These are phyloP conservation scores for Siphonodentalium dalli DNA, from an alignment of 2,888 invertebrate genomes.

Conservation along the genomic window DNA sequence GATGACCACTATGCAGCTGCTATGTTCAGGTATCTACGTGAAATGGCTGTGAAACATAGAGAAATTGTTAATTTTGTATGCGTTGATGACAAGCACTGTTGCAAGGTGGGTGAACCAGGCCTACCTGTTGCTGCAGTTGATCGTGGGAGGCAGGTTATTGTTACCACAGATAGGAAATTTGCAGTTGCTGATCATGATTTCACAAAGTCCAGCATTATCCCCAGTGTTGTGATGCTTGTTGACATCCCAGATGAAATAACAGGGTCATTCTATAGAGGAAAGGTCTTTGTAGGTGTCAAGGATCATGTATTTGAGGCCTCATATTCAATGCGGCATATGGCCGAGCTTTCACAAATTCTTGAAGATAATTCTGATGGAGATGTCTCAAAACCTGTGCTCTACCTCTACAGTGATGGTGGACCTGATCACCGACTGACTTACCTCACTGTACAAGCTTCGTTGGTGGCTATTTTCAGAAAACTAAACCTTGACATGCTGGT, in stretches of 20 bases:
- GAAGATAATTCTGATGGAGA: too few relatives aligned
- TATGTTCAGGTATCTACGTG: slow-evolving; percentile 4
- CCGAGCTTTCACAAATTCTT: slow-evolving; percentile 3
- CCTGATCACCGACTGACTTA: slow-evolving; percentile 14
- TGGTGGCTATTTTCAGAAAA: too few relatives aligned
- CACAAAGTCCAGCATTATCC: slow-evolving; percentile 7
- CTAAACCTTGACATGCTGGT: too few relatives aligned
- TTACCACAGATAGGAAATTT: neutral
- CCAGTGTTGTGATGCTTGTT: slow-evolving; percentile 8
- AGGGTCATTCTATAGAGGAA: slow-evolving; percentile 11
- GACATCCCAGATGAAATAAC: slow-evolving; percentile 7
- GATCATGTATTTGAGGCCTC: slow-evolving; percentile 14
- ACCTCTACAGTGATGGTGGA: slow-evolving; percentile 19
- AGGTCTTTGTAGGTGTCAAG: slow-evolving; percentile 16
- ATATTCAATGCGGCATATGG: slow-evolving; percentile 11
- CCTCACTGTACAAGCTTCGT: slow-evolving; percentile 13
- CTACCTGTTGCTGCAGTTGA: slow-evolving; percentile 11
- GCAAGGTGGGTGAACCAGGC: slow-evolving; percentile 17
- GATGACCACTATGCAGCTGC: slow-evolving; percentile 9
- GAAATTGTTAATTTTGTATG: neutral
- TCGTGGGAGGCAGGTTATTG: slow-evolving; percentile 3
- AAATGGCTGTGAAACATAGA: slow-evolving; percentile 4
- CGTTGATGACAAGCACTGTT: slow-evolving; percentile 15
- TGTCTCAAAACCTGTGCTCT: slow-evolving; percentile 8
- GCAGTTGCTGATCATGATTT: slow-evolving; percentile 20